Evolutionary conservation across 2,797 vertebrate species (phyloP).

Genomic region (Spinibarbus caldwelli): DNA sequence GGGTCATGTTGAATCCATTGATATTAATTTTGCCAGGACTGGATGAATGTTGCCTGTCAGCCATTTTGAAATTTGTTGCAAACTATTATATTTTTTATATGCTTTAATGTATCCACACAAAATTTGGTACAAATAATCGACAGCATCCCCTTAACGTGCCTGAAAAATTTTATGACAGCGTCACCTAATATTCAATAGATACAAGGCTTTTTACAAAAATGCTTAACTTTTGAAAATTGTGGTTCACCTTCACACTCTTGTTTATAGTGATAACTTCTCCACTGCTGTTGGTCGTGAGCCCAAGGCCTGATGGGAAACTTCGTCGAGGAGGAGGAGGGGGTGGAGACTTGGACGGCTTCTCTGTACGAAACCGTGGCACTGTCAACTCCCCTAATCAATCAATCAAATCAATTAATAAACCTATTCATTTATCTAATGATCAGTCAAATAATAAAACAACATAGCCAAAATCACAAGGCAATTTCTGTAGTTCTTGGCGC

Average conservation of each 20-base stretch:
- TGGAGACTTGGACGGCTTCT: slow-evolving; percentile 95
- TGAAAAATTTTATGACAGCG: neutral
- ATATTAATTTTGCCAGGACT: neutral
- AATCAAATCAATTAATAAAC: slow-evolving; percentile 32
- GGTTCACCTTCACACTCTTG: slow-evolving; percentile 88
- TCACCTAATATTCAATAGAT: neutral
- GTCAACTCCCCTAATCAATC: slow-evolving; percentile 78
- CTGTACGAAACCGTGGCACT: slow-evolving; percentile 88
- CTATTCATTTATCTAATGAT: neutral
- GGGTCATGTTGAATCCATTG: neutral
- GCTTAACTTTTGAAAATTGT: neutral
- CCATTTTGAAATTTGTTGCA: neutral
- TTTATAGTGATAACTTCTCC: slow-evolving; percentile 90
- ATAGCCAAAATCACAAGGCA: too few relatives aligned
- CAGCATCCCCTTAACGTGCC: neutral
- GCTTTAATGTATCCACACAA: neutral
- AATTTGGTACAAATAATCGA: neutral
- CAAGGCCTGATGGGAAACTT: slow-evolving; percentile 93
- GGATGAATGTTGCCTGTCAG: neutral
- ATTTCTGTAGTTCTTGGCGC: neutral
- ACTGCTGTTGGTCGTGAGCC: slow-evolving; percentile 90
- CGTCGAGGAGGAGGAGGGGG: slow-evolving; percentile 92
- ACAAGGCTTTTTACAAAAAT: neutral
- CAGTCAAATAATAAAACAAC: neutral
- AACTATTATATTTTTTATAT: neutral